Conservation (phyloP, 2,888 invertebrate species). For the Xestobium rufovillosum region DNA sequence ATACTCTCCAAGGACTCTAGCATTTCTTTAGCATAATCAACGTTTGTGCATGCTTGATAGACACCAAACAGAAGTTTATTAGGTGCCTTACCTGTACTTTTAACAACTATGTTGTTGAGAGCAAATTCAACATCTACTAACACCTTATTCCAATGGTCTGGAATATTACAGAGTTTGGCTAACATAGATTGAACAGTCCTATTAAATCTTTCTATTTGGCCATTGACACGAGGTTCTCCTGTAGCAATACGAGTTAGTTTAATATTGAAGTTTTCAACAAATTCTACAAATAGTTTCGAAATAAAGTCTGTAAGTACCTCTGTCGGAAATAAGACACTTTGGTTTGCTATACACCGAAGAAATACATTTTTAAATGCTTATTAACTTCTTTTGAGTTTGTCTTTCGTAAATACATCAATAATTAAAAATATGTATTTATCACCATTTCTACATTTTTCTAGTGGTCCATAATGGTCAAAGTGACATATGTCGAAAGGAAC, state of each 20-base stretch:
- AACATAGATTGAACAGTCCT: slow-evolving; percentile 17
- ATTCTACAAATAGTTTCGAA: slow-evolving; percentile 16
- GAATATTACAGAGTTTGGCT: slow-evolving; percentile 10
- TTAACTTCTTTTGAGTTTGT: slow-evolving; percentile 21
- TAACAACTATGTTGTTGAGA: slow-evolving; percentile 11
- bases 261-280: slow-evolving; percentile 13
- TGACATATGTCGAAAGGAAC: slow-evolving; percentile 26
- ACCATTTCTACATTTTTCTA: slow-evolving; percentile 15
- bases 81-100: slow-evolving; percentile 13
- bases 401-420: slow-evolving; percentile 28
- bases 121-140: slow-evolving; percentile 14
- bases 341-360: slow-evolving; percentile 16
- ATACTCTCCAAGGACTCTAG: too few relatives aligned
- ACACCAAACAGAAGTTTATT: slow-evolving; percentile 11
- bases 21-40: slow-evolving; percentile 8
- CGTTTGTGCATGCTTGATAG: too few relatives aligned
- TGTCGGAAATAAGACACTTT: slow-evolving; percentile 18
- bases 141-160: slow-evolving; percentile 19
- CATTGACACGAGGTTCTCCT: slow-evolving; percentile 21
- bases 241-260: slow-evolving; percentile 20
- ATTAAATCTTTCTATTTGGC: slow-evolving; percentile 22
- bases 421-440: slow-evolving; percentile 25
- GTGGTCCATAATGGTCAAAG: slow-evolving; percentile 29
- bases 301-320: slow-evolving; percentile 20
- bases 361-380: slow-evolving; percentile 18